Evolutionary conservation across 2,888 invertebrate species (phyloP).

Genomic region (Drosophila yooni): DNA sequence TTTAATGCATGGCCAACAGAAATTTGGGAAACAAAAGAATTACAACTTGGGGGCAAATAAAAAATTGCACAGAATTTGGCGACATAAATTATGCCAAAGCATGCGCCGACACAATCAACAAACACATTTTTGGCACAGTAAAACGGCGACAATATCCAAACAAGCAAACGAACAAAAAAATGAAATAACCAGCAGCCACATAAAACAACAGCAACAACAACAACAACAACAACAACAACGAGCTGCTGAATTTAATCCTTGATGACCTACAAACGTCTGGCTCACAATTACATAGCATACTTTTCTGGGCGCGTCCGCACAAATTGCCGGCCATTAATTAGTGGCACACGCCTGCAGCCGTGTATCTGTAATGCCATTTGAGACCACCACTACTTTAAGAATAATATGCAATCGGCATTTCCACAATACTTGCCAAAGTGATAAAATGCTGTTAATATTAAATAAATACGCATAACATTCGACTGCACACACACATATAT

Average conservation of each 20-base stretch:
- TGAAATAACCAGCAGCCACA: not conserved
- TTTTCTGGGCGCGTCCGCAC: conserved; percentile 58
- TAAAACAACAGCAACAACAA: not conserved
- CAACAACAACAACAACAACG: conserved; percentile 11
- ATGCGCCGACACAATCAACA: conserved; percentile 59
- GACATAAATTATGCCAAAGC: conserved; percentile 74
- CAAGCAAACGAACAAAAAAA: conserved; percentile 3
- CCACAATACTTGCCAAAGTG: conserved; percentile 8
- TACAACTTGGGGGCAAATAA: conserved; percentile 47
- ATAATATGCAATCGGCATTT: not conserved
- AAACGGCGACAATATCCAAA: conserved; percentile 25
- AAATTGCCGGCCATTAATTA: conserved; percentile 76
- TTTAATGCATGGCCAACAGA: conserved; percentile 40
- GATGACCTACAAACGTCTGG: conserved; percentile 62
- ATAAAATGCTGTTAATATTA: conserved; percentile 44
- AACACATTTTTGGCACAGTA: conserved; percentile 28
- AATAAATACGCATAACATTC: conserved; percentile 14
- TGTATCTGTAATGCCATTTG: conserved; percentile 52
- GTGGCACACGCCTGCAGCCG: conserved; percentile 53
- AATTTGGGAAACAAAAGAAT: conserved; percentile 51
- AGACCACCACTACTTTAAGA: conserved; percentile 44
- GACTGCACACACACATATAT: not conserved
- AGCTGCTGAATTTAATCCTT: conserved; percentile 17
- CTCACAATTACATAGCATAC: conserved; percentile 51
- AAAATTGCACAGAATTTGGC: conserved; percentile 40